Percentiles rank a stretch among this genome's conserved stretches.
phyloP scores from a whole-genome alignment of 2,113 vertebrate species.

The Pygathrix nemaeus region DNA sequence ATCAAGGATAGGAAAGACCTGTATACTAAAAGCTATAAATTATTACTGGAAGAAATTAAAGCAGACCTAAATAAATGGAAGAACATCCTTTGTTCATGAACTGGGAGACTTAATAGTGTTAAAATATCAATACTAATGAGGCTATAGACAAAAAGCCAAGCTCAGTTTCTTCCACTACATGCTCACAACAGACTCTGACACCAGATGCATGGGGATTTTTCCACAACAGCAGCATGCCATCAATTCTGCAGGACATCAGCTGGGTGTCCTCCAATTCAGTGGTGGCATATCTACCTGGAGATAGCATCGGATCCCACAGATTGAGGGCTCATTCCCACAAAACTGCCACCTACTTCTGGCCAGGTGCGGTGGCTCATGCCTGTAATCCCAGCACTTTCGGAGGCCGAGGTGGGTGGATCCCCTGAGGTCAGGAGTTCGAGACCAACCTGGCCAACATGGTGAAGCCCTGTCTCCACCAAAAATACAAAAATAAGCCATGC shows the following conservation, averaged over 20 bases:
- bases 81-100: background rate
- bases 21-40: background rate
- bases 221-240: background rate
- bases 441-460: too few relatives aligned
- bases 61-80: background rate
- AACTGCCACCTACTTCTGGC: background rate
- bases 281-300: background rate
- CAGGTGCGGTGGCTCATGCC: too few relatives aligned
- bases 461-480: too few relatives aligned
- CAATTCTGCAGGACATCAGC: background rate
- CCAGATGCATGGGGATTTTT: background rate
- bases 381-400: too few relatives aligned
- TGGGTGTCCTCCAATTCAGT: background rate
- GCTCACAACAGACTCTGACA: background rate
- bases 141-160: background rate
- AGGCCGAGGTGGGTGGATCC: too few relatives aligned
- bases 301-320: background rate
- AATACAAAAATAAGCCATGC: too few relatives aligned
- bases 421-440: too few relatives aligned
- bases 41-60: background rate
- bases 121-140: background rate
- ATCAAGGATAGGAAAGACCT: background rate
- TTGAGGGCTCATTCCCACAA: background rate
- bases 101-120: background rate
- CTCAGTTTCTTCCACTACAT: background rate